Evolutionary conservation across 2,113 vertebrate species (phyloP).

Genomic region (Rattus rattus): DNA sequence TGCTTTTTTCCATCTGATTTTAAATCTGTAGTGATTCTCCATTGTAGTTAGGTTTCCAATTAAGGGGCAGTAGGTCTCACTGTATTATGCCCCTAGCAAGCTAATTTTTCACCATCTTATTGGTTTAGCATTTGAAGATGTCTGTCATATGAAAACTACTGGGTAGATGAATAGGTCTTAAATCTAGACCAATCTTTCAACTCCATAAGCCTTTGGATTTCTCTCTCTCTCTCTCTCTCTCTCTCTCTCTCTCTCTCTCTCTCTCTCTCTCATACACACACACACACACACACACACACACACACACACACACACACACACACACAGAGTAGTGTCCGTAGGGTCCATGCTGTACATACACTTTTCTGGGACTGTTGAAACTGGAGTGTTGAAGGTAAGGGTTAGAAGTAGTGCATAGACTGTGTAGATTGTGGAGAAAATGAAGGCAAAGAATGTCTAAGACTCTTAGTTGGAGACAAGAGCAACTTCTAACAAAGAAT

Average conservation of each 20-base stretch:
- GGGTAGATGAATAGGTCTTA: not conserved
- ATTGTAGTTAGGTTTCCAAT: not conserved
- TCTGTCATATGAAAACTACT: not conserved
- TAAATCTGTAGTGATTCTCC: not conserved
- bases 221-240: not conserved
- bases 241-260: too few relatives aligned
- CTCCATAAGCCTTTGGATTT: not conserved
- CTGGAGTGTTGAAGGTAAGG: not conserved
- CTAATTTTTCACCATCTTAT: not conserved
- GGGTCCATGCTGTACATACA: not conserved
- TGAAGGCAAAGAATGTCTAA: not conserved
- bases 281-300: too few relatives aligned
- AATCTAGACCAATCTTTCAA: not conserved
- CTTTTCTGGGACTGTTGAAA: not conserved
- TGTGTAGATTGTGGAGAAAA: not conserved
- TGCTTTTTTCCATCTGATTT: not conserved
- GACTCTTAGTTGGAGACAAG: not conserved
- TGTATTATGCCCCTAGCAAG: not conserved
- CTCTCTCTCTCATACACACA: too few relatives aligned
- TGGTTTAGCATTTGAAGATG: not conserved
- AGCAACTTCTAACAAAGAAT: not conserved
- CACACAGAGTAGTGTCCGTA: not conserved
- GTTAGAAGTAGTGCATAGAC: too few relatives aligned
- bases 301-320: too few relatives aligned
- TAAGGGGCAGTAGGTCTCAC: not conserved